Percentiles rank a stretch among this genome's conserved stretches.
phyloP scores from a whole-genome alignment of 1,140 invertebrate species.

The Dendrolimus punctatus region DNA sequence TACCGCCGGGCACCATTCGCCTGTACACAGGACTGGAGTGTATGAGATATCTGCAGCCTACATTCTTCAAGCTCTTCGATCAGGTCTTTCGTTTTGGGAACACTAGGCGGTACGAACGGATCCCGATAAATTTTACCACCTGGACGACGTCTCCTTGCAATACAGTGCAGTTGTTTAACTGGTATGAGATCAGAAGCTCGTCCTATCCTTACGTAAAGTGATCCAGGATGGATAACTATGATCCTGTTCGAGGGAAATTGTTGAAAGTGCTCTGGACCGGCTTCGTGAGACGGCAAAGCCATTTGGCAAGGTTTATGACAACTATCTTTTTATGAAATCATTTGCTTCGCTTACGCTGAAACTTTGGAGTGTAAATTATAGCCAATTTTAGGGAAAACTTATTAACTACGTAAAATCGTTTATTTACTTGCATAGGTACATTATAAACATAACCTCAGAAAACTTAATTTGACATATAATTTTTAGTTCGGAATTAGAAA shows the following conservation, averaged over 20 bases:
- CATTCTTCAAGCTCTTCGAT: constrained; percentile 88
- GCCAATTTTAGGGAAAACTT: neutral
- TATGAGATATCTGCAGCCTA: constrained; percentile 85
- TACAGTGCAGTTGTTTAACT: constrained; percentile 87
- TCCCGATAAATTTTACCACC: constrained; percentile 76
- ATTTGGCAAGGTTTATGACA: constrained; percentile 21
- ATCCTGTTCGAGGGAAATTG: constrained; percentile 84
- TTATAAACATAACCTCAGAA: too few relatives aligned
- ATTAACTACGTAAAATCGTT: too few relatives aligned
- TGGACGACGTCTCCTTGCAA: constrained; percentile 79
- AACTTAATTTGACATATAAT: too few relatives aligned
- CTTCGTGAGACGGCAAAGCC: constrained; percentile 49
- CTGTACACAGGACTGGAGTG: constrained; percentile 87
- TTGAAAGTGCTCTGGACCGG: constrained; percentile 66
- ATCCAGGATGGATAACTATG: constrained; percentile 96
- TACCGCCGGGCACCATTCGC: constrained; percentile 85
- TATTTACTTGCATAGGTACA: too few relatives aligned
- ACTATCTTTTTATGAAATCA: neutral
- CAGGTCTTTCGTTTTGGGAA: constrained; percentile 74
- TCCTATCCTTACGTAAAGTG: constrained; percentile 89
- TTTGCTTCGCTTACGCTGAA: neutral
- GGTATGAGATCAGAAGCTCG: constrained; percentile 92
- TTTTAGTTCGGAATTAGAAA: too few relatives aligned
- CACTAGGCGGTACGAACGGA: constrained; percentile 76
- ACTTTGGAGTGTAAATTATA: neutral